Percentiles rank a stretch among this genome's conserved stretches.
Evolutionary conservation across 2,888 invertebrate genomes (phyloP).

Genomic region (Leptopilina drosophilae): DNA sequence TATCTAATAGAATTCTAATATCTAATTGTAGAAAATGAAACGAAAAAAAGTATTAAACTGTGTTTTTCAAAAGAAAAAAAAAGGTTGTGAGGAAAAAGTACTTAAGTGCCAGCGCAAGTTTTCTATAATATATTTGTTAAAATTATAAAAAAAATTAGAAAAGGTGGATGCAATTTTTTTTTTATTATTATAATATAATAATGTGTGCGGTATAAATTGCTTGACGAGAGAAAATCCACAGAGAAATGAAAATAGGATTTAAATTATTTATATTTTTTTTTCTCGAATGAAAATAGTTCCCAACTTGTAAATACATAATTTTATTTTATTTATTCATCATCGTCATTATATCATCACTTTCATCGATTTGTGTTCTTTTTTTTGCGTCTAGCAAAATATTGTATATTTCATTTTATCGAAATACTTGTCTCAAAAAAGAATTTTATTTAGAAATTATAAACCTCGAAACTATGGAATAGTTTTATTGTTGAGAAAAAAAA

Average conservation of each 20-base stretch:
- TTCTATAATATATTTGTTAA: constrained; percentile 35
- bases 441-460: too few relatives aligned
- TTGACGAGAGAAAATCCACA: constrained; percentile 20
- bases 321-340: constrained; percentile 35
- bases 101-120: constrained; percentile 39
- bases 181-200: background rate
- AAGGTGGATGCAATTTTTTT: constrained; percentile 10
- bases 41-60: constrained; percentile 26
- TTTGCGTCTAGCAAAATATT: background rate
- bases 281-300: background rate
- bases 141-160: background rate
- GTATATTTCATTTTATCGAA: background rate
- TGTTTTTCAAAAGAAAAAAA: constrained; percentile 23
- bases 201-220: constrained; percentile 8
- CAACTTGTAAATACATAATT: constrained; percentile 28
- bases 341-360: constrained; percentile 9
- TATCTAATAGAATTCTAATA: constrained; percentile 20
- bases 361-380: constrained; percentile 15
- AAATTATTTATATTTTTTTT: constrained; percentile 28
- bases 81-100: constrained; percentile 40
- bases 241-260: constrained; percentile 34
- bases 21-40: constrained; percentile 1
- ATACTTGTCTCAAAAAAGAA: too few relatives aligned
- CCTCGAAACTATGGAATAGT: too few relatives aligned
- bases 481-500: too few relatives aligned